Percentiles rank a stretch among this genome's conserved stretches.
Conservation (phyloP, 2,888 invertebrate genomes). For the Belgica antarctica region DNA sequence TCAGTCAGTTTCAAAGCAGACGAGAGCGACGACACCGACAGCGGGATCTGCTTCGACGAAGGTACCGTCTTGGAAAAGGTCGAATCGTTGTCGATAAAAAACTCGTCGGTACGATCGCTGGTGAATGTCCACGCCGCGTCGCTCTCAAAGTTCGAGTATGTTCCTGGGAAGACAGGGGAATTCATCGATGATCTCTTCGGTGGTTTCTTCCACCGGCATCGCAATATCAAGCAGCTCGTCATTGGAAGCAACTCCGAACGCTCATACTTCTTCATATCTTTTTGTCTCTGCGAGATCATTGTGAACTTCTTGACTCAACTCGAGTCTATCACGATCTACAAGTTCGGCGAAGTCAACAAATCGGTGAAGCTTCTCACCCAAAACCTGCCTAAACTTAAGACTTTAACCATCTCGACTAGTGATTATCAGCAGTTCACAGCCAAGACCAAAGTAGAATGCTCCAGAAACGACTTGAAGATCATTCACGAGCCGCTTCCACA, state of each 20-base stretch:
- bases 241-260: constrained; percentile 21
- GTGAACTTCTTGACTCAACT: constrained; percentile 26
- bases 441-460: constrained; percentile 40
- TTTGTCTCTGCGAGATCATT: constrained; percentile 21
- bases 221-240: neutral
- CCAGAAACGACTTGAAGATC: constrained; percentile 6
- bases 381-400: constrained; percentile 9
- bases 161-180: constrained; percentile 2
- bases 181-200: constrained; percentile 34
- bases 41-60: constrained; percentile 19
- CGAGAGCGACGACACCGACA: constrained; percentile 29
- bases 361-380: constrained; percentile 20
- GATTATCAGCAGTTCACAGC: constrained; percentile 39
- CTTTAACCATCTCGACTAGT: constrained; percentile 1
- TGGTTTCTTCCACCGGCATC: constrained; percentile 32
- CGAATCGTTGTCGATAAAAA: neutral
- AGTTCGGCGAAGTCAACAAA: constrained; percentile 36
- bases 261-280: constrained; percentile 39
- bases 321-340: constrained; percentile 31
- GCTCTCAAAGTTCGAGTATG: constrained; percentile 5
- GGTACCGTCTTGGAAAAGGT: constrained; percentile 4
- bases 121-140: constrained; percentile 7
- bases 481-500: too few relatives aligned
- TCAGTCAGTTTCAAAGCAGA: constrained; percentile 4
- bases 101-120: constrained; percentile 14